These are phyloP conservation scores for Zophobas morio DNA, from an alignment of 1,140 invertebrate species.

Conservation along the genomic window DNA sequence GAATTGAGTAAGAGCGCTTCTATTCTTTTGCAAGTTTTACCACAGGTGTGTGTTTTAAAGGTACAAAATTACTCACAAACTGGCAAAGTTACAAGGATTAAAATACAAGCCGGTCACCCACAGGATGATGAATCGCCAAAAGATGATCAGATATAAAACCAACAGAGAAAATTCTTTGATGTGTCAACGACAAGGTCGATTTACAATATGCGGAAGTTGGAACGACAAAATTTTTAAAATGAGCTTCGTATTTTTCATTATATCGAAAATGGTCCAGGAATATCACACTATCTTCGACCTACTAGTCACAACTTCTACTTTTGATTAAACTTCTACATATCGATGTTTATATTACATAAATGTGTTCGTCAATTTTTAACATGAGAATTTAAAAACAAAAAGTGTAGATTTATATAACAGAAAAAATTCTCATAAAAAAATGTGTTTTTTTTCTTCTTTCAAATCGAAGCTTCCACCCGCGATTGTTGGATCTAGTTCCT, in stretches of 20 bases:
- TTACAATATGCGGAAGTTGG: constrained; percentile 1
- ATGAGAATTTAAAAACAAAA: too few species aligned
- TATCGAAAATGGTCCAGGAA: too few species aligned
- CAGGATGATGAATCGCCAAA: constrained; percentile 19
- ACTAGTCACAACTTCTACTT: too few species aligned
- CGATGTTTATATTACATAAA: too few species aligned
- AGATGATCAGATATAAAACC: constrained; percentile 26
- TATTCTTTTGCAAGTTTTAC: constrained; percentile 4
- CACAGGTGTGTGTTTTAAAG: constrained; percentile 29
- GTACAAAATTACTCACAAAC: constrained; percentile 28
- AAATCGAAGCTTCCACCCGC: neutral
- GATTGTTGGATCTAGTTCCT: neutral
- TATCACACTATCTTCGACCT: too few species aligned
- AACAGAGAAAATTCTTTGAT: constrained; percentile 18
- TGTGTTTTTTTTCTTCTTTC: too few species aligned
- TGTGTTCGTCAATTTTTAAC: too few species aligned
- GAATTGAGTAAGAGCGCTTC: neutral
- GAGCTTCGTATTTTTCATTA: too few species aligned
- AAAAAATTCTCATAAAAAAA: too few species aligned
- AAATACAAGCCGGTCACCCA: constrained; percentile 26
- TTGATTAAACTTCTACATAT: too few species aligned
- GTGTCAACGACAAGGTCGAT: neutral
- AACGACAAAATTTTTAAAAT: too few species aligned
- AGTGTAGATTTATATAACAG: too few species aligned
- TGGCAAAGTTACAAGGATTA: constrained; percentile 39